These are phyloP conservation scores for Gisinianus flammeolus DNA, from an alignment of 2,888 invertebrate species.

Conservation along the genomic window DNA sequence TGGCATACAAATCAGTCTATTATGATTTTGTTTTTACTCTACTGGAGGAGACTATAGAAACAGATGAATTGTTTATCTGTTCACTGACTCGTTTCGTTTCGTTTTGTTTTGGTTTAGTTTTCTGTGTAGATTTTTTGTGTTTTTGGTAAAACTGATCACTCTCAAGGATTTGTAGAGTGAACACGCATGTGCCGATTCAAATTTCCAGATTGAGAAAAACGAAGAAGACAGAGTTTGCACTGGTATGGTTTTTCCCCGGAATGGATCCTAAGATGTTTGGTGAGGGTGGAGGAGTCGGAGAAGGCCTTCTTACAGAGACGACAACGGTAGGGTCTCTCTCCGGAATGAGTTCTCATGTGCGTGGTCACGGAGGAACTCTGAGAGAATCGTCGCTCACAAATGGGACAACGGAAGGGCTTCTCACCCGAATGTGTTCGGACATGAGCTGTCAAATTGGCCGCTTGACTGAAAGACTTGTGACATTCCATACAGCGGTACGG, in stretches of 20 bases:
- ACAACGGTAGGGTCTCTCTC: conserved; percentile 90
- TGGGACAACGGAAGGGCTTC: conserved; percentile 96
- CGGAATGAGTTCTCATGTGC: conserved; percentile 99
- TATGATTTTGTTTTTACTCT: too few relatives aligned
- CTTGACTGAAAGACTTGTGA: conserved; percentile 96
- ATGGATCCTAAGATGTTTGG: conserved; percentile 92
- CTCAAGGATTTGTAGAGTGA: conserved; percentile 65
- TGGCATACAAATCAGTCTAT: too few relatives aligned
- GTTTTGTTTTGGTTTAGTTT: too few relatives aligned
- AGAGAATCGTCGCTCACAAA: conserved; percentile 95
- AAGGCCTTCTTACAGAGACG: conserved; percentile 97
- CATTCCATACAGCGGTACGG: conserved; percentile 91
- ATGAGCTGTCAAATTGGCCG: conserved; percentile 97
- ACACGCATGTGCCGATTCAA: conserved; percentile 98
- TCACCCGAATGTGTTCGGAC: conserved; percentile 95
- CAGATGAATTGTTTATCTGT: too few relatives aligned
- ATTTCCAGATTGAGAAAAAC: conserved; percentile 98
- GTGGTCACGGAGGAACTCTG: conserved; percentile 94
- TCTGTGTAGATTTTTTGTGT: too few relatives aligned
- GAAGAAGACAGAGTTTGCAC: conserved; percentile 91
- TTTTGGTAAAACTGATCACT: background rate
- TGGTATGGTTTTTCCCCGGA: conserved; percentile 96
- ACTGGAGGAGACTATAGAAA: too few relatives aligned
- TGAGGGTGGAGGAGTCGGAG: conserved; percentile 97
- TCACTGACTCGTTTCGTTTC: too few relatives aligned